Evolutionary conservation across 2,113 vertebrate genomes (phyloP).

Genomic region (Rhombomys opimus): DNA sequence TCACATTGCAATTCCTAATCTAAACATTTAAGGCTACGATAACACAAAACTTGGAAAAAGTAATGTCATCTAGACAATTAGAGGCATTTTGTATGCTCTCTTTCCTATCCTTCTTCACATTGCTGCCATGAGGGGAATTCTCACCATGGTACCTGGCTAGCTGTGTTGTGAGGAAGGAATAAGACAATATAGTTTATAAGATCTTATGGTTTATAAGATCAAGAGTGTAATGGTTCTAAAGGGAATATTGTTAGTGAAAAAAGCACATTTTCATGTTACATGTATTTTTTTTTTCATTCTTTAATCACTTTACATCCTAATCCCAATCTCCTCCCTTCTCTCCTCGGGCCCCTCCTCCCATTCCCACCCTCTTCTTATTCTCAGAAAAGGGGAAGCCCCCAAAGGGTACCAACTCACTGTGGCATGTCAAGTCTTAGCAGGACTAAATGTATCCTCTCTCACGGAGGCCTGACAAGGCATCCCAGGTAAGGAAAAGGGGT

Average conservation of each 20-base stretch:
- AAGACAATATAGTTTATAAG: neutral
- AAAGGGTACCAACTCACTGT: too few relatives aligned
- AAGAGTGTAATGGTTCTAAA: neutral
- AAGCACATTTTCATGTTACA: neutral
- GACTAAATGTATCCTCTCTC: too few relatives aligned
- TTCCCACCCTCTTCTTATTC: too few relatives aligned
- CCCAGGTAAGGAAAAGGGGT: too few relatives aligned
- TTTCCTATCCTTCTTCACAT: neutral
- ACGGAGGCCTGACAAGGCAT: too few relatives aligned
- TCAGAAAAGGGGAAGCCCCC: too few relatives aligned
- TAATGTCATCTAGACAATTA: neutral
- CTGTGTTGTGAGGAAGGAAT: neutral
- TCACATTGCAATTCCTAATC: neutral
- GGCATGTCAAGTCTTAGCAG: too few relatives aligned
- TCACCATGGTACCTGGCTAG: neutral
- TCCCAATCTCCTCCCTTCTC: too few relatives aligned
- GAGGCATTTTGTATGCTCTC: neutral
- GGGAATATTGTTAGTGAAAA: neutral
- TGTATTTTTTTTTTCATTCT: too few relatives aligned
- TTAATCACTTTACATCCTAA: too few relatives aligned
- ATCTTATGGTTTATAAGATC: neutral
- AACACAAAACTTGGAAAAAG: neutral
- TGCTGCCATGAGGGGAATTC: neutral
- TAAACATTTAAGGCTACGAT: neutral
- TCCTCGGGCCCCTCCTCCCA: too few relatives aligned